A percentile compares a stretch with the other conserved stretches of the same genome.
Evolutionary conservation across 2,113 vertebrate species (phyloP).

Genomic region (Myrmophylax atrothorax): DNA sequence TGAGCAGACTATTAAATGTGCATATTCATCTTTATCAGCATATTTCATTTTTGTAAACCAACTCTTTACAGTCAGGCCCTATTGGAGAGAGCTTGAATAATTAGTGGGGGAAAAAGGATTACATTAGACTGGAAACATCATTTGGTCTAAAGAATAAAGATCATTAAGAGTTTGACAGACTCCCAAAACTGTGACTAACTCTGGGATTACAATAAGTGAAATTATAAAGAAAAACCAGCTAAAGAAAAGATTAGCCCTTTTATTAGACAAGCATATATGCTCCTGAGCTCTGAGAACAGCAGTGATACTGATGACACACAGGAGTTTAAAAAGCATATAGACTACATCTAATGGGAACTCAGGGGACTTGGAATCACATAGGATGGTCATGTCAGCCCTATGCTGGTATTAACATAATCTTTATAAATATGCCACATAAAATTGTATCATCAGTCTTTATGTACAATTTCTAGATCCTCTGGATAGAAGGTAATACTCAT

Average conservation of each 20-base stretch:
- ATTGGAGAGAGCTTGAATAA: background rate
- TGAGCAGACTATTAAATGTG: background rate
- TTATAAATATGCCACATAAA: background rate
- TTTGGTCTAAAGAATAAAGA: background rate
- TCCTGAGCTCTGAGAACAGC: background rate
- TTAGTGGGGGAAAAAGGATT: background rate
- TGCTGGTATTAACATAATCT: background rate
- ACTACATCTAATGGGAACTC: background rate
- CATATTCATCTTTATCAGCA: background rate
- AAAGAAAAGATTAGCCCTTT: background rate
- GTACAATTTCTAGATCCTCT: background rate
- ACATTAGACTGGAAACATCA: background rate
- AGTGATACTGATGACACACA: rapidly evolving
- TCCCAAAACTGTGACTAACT: background rate
- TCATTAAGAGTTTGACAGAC: background rate
- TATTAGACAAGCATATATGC: background rate
- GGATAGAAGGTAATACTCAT: background rate
- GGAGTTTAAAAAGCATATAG: background rate
- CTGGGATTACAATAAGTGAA: background rate
- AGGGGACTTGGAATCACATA: background rate
- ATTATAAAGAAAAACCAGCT: background rate
- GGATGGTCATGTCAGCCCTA: background rate
- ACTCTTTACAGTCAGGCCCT: background rate
- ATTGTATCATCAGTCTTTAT: background rate
- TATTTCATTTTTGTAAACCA: background rate